Evolutionary conservation across 1,140 invertebrate genomes (phyloP), one percentile per base, ranked within the genome.

Genomic region (Zaprionus ghesquierei): DNA sequence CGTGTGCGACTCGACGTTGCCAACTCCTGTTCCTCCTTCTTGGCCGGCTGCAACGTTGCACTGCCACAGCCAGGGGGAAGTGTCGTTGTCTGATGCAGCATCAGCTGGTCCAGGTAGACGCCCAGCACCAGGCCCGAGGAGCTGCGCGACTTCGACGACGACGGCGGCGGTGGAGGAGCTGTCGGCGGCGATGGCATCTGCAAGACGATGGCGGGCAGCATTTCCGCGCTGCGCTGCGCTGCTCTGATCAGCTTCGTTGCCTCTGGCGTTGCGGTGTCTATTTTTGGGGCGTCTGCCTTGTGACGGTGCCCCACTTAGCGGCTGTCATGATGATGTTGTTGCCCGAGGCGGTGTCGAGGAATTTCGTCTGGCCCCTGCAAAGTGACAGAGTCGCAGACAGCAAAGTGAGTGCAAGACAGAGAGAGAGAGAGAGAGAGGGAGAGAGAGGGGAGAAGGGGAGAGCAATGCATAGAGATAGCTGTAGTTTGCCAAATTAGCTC

Each of bases 1-100:
- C 94, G 96, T 93, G 97, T 97, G 20, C 25, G 15, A 46, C 62
- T 71, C 35, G 59, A 18, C 62, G 62, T 89, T 68, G 65, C 89
- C 97, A 97, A 79, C 68, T 63, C 23, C 31, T 35, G 18, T 29
- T 29, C 20, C 50, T 61, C 15, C 55, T 29, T 61, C 64, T 72
- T 73, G 29, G 51, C 22, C 23, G 64, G 27, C 29, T 56, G 15
- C 51, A 29, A 44, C 53, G 62, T 60, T 74, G 55, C 35, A 50
- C 65, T 46, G 25, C 31, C 27, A 69, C 5, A 55, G 73, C 51
- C 33, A 49, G 33, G 18, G 63, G 66, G 15, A 44, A 53, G 61
- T 27, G 25, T 55, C 49, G 41, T 53, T 38, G 49, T 9, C 41
- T 51, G 27, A 33, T 79, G 77, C 75, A 59, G 64, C 82, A 79